A percentile compares a stretch with the other conserved stretches of the same genome.
These are phyloP conservation scores for Drosophila grimshawi DNA, from an alignment of 1,140 invertebrate species.

Conservation along the genomic window DNA sequence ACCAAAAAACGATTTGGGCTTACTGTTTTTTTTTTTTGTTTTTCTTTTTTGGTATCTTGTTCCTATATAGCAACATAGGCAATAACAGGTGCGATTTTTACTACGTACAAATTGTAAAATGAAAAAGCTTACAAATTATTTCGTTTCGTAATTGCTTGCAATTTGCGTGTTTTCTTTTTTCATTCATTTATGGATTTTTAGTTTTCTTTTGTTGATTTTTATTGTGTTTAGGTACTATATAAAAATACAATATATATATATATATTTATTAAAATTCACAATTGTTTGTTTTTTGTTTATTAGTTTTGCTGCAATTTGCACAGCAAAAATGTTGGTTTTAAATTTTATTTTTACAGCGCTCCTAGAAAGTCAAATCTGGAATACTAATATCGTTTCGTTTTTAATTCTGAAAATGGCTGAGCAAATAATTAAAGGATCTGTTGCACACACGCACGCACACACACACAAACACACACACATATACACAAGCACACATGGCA, in stretches of 20 bases:
- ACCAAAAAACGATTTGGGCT: slow-evolving; percentile 29
- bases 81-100: slow-evolving; percentile 73
- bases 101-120: slow-evolving; percentile 72
- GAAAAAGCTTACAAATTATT: slow-evolving; percentile 76
- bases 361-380: slow-evolving; percentile 60
- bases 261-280: slow-evolving; percentile 79
- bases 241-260: slow-evolving; percentile 66
- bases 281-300: slow-evolving; percentile 48
- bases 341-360: slow-evolving; percentile 44
- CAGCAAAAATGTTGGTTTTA: slow-evolving; percentile 56
- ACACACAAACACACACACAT: slow-evolving; percentile 21
- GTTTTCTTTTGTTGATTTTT: slow-evolving; percentile 33
- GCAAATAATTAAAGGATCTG: slow-evolving; percentile 33
- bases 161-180: slow-evolving; percentile 19
- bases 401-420: slow-evolving; percentile 43
- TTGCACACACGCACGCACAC: slow-evolving; percentile 9
- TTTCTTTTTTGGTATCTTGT: slow-evolving; percentile 25
- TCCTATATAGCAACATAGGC: slow-evolving; percentile 68
- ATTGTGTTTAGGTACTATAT: slow-evolving; percentile 70
- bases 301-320: slow-evolving; percentile 41
- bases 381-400: slow-evolving; percentile 43
- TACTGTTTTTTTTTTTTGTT: slow-evolving; percentile 5
- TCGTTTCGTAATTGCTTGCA: slow-evolving; percentile 74
- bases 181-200: slow-evolving; percentile 38
- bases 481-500: slow-evolving; percentile 23